These are phyloP conservation scores for Saccostrea glomerata DNA, from an alignment of 1,140 invertebrate genomes.

Conservation along the genomic window DNA sequence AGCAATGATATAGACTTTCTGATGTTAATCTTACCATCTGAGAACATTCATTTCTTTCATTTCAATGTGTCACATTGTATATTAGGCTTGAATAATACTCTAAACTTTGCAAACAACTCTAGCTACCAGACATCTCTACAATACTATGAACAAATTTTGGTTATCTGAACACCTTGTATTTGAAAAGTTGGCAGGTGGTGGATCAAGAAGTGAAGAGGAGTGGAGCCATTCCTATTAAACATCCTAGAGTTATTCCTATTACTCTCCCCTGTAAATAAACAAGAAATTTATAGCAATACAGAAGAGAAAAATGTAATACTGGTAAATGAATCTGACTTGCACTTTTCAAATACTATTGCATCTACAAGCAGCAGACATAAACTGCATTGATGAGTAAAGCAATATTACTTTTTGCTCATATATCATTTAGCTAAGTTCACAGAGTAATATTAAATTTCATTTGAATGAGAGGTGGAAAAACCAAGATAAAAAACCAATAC, in stretches of 20 bases:
- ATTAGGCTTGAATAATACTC: neutral
- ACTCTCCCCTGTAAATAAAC: conserved; percentile 33
- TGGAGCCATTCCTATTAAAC: conserved; percentile 48
- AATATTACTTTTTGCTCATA: no score
- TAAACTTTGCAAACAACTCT: neutral
- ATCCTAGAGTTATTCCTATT: conserved; percentile 50
- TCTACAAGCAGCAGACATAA: no score
- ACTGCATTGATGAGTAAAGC: no score
- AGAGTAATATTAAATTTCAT: no score
- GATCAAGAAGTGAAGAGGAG: neutral
- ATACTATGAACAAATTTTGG: neutral
- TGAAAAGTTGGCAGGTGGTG: neutral
- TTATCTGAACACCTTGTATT: neutral
- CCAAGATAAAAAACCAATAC: no score
- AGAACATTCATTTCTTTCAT: neutral
- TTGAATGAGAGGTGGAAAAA: no score
- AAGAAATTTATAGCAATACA: no score
- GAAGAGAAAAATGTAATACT: no score
- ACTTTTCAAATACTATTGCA: no score
- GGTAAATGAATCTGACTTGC: no score
- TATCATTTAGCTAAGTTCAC: no score
- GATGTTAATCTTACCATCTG: neutral
- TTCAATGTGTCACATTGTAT: neutral
- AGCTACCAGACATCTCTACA: neutral
- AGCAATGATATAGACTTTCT: neutral